phyloP scores from a whole-genome alignment of 2,888 invertebrate species.

The Ectropis crepuscularia region DNA sequence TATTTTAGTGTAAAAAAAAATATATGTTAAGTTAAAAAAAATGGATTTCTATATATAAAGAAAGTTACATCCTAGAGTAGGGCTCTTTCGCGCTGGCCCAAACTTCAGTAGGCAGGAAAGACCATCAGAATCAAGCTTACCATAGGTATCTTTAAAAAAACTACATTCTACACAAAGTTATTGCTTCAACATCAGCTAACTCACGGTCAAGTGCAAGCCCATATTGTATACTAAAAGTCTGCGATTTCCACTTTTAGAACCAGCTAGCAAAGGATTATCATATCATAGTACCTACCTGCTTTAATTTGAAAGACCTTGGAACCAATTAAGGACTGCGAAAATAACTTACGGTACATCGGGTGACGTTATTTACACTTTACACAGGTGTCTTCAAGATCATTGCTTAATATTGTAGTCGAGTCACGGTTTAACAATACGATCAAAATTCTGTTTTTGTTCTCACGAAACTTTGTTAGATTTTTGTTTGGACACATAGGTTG shows the following conservation, averaged over 20 bases:
- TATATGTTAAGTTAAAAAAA: too few relatives aligned
- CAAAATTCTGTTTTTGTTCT: slow-evolving; percentile 5
- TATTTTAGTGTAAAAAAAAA: too few relatives aligned
- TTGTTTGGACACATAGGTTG: slow-evolving; percentile 4
- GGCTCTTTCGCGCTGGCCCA: too few relatives aligned
- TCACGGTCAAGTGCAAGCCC: not conserved
- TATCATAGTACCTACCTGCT: not conserved
- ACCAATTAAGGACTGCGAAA: slow-evolving; percentile 13
- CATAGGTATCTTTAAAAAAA: too few relatives aligned
- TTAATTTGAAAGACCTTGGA: slow-evolving; percentile 25
- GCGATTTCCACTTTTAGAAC: too few relatives aligned
- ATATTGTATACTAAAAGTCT: not conserved
- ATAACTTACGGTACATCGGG: slow-evolving; percentile 15
- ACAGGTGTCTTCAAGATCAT: slow-evolving; percentile 20
- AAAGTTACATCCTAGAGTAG: too few relatives aligned
- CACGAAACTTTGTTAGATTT: not conserved
- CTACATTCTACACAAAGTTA: too few relatives aligned
- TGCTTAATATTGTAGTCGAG: not conserved
- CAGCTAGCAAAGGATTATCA: too few relatives aligned
- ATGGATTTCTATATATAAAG: too few relatives aligned
- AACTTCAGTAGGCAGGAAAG: too few relatives aligned
- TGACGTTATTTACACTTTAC: slow-evolving; percentile 20
- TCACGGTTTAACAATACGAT: slow-evolving; percentile 10
- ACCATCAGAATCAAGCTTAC: too few relatives aligned
- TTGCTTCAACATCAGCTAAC: too few relatives aligned